Percentiles rank a stretch among this genome's conserved stretches.
Conservation (phyloP, 2,888 invertebrate species). For the Lasioglossum vierecki region DNA sequence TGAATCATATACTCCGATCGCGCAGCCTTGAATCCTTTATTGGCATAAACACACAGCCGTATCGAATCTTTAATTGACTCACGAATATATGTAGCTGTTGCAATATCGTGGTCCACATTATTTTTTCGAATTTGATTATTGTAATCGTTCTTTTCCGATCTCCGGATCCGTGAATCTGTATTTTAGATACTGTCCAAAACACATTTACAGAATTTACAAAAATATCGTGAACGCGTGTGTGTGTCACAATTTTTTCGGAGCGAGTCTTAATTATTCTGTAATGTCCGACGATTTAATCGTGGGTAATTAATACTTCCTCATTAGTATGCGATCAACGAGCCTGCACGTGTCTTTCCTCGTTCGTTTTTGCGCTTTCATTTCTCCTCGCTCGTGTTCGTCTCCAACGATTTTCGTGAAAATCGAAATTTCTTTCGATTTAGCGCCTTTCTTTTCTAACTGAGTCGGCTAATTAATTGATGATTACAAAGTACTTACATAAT, state of each 20-base stretch:
- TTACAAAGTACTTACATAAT: conserved; percentile 23
- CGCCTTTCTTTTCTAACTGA: not conserved
- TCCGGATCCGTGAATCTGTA: not conserved
- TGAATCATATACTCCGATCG: not conserved
- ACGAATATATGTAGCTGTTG: not conserved
- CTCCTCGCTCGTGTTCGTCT: not conserved
- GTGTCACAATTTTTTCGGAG: conserved; percentile 19
- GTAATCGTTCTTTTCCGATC: not conserved
- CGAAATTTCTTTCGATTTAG: conserved; percentile 21
- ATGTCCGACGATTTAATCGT: conserved; percentile 42
- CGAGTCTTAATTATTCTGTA: conserved; percentile 35
- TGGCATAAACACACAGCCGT: not conserved
- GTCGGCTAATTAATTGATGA: conserved; percentile 26
- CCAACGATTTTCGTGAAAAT: conserved; percentile 21
- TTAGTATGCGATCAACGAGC: conserved; percentile 46
- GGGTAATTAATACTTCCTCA: conserved; percentile 49
- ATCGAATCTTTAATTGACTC: not conserved
- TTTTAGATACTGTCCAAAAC: not conserved
- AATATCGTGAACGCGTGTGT: not conserved
- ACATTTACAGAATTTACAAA: not conserved
- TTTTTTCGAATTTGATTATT: not conserved
- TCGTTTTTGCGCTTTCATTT: conserved; percentile 23
- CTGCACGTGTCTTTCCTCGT: conserved; percentile 5
- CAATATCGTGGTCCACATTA: not conserved
- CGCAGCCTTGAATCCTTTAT: not conserved